Base-by-base conservation (phyloP, 2,797 vertebrate genomes). In the Aphelocoma californica region DNA sequence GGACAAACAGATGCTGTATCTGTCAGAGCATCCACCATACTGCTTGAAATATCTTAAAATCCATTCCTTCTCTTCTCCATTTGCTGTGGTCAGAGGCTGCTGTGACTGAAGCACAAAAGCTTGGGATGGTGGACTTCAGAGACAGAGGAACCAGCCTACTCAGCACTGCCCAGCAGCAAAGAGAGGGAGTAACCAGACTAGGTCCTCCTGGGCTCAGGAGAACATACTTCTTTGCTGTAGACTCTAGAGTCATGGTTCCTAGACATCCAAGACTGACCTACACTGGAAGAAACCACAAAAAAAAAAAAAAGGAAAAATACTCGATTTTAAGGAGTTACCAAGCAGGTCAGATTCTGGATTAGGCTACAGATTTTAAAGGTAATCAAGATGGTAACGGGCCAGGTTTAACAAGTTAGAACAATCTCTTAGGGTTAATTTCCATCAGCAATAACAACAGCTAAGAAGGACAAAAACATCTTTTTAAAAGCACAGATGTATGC, bases 391-490 rank as follows among this genome's bases (percentile, higher is more conserved):
- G 10, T 20, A 48, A 64, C 1, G 1, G 26, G 19, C 6, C 54
- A 80, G 6, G 10, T 73, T 81, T 18, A 60, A 73, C 25, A 73
- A 28, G 6, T 20, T 21, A 36, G 10, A 81, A 32, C 23, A 38
- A 57, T 38, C 23, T 54, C 18, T 28, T 53, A 11, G 10, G 14
- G 7, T 29, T 57, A 62, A 40, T 29, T 82, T 57, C 38, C 32
- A 72, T 32, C 42, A 82, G 47, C 44, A 8, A 38, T 9, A 71
- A 42, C 12, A 70, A 42, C 19, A 34, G 21, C 15, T 20, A 47
- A 71, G 9, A 5, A 70, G 8, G 18, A 28, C 2, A 36, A 0
- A 17, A 10, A 7, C 5, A 2, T 47, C 10, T 47, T 29, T 14
- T 12, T 4, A 12, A 16, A 54, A 38, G 10, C 7, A 65, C 3